Conservation (phyloP, 2,888 invertebrate species). For the Aspidapion aeneum region DNA sequence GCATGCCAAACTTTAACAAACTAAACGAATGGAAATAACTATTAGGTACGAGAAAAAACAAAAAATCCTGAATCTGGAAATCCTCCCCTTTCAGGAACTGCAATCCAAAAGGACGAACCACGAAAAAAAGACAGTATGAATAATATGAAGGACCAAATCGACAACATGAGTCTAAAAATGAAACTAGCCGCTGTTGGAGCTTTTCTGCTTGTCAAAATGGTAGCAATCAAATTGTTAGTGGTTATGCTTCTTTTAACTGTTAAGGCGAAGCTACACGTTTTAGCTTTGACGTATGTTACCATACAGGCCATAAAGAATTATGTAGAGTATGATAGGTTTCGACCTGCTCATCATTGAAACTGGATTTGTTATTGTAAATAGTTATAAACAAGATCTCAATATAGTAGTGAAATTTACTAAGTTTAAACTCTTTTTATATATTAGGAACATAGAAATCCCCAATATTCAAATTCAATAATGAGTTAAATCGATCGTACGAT, state of each 20-base stretch:
- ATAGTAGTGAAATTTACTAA: too few species aligned
- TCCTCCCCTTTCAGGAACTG: too few species aligned
- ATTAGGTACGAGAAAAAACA: too few species aligned
- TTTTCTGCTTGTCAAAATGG: slow-evolving; percentile 11
- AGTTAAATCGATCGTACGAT: too few species aligned
- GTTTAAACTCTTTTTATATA: too few species aligned
- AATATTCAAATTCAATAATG: too few species aligned
- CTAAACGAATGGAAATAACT: too few species aligned
- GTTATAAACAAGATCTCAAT: too few species aligned
- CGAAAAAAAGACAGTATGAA: slow-evolving; percentile 14
- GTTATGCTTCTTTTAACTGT: slow-evolving; percentile 14
- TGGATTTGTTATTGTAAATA: too few species aligned
- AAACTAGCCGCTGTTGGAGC: background rate
- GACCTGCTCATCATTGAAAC: background rate
- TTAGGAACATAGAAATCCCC: too few species aligned
- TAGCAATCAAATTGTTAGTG: slow-evolving; percentile 13
- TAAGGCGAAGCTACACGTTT: slow-evolving; percentile 17
- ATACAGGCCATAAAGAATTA: slow-evolving; percentile 10
- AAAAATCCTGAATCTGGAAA: too few species aligned
- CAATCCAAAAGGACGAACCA: background rate
- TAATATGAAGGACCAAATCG: slow-evolving; percentile 6
- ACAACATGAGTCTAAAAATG: slow-evolving; percentile 9
- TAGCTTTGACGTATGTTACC: slow-evolving; percentile 17
- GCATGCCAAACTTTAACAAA: too few species aligned
- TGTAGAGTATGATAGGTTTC: background rate